Evolutionary conservation across 1,140 invertebrate species (phyloP).

Genomic region (Cepaea nemoralis): DNA sequence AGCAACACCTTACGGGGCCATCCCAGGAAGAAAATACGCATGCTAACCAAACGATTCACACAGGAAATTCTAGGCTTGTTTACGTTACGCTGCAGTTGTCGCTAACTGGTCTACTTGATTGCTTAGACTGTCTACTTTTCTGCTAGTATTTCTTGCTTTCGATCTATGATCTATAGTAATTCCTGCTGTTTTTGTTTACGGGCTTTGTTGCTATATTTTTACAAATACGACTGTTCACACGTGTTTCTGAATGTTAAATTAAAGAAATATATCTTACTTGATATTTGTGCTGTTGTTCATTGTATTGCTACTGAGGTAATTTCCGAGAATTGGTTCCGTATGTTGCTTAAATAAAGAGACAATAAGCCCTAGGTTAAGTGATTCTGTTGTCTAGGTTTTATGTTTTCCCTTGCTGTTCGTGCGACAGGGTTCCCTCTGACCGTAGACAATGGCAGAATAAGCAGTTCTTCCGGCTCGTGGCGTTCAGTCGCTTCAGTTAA

Average conservation of each 20-base stretch:
- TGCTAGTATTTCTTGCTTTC: background rate
- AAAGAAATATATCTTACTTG: too few relatives aligned
- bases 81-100: background rate
- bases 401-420: background rate
- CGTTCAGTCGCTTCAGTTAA: background rate
- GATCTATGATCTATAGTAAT: background rate
- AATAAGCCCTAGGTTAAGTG: background rate
- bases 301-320: background rate
- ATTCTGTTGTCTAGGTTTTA: too few relatives aligned
- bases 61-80: background rate
- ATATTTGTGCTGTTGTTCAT: background rate
- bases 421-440: background rate
- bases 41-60: slow-evolving; percentile 2
- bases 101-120: background rate
- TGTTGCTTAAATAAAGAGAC: background rate
- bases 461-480: background rate
- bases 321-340: background rate
- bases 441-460: background rate
- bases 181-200: too few relatives aligned
- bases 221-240: background rate
- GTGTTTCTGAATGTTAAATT: too few relatives aligned
- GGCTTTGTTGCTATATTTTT: background rate
- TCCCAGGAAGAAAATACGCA: slow-evolving; percentile 31
- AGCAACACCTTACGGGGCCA: slow-evolving; percentile 51
- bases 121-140: background rate